These are phyloP conservation scores for Chionis minor DNA, from an alignment of 2,113 vertebrate genomes.

Conservation along the genomic window DNA sequence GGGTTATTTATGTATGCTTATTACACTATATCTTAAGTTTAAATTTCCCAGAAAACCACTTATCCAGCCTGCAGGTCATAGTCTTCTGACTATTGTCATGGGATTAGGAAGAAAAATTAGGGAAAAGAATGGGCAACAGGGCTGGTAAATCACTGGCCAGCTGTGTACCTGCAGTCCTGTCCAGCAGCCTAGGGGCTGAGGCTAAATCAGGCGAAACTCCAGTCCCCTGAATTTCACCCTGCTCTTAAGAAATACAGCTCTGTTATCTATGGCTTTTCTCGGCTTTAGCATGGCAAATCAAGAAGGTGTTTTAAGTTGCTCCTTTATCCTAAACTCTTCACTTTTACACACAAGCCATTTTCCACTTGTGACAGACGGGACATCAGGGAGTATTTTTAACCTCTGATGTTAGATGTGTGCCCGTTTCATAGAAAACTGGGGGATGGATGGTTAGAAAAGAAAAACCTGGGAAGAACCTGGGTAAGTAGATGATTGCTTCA, in stretches of 20 bases:
- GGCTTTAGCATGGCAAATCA: neutral
- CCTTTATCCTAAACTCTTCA: neutral
- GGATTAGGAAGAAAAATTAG: neutral
- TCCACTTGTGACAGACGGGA: neutral
- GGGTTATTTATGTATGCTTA: neutral
- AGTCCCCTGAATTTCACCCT: neutral
- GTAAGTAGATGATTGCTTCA: neutral
- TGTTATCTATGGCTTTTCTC: neutral
- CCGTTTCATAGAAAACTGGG: neutral
- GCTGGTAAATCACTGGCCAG: neutral
- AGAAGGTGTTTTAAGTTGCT: neutral
- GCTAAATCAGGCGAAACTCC: neutral
- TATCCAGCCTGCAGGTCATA: neutral
- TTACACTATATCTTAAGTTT: neutral
- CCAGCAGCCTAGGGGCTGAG: neutral
- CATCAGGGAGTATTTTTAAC: neutral
- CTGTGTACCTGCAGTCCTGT: neutral
- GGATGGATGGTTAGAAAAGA: neutral
- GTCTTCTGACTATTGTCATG: neutral
- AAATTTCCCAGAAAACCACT: neutral
- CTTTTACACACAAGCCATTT: neutral
- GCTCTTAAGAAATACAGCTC: neutral
- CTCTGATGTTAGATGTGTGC: neutral
- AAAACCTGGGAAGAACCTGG: neutral
- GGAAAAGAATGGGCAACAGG: neutral